A percentile compares a stretch with the other conserved stretches of the same genome.
phyloP scores from a whole-genome alignment of 2,113 vertebrate genomes.

The Natator depressus region DNA sequence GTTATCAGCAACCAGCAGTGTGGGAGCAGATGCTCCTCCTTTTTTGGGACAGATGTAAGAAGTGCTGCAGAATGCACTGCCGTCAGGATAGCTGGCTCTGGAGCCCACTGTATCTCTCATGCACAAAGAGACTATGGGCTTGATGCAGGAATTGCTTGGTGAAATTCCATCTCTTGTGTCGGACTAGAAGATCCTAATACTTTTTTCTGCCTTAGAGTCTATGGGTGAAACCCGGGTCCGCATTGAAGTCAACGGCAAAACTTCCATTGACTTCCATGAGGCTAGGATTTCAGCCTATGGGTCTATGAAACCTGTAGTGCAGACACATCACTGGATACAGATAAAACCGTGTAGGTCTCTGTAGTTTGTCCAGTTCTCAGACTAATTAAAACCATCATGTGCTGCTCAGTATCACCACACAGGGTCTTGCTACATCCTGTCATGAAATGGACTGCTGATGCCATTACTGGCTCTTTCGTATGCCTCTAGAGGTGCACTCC shows the following conservation, averaged over 20 bases:
- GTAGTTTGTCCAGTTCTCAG: neutral
- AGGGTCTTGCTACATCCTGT: neutral
- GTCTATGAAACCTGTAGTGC: neutral
- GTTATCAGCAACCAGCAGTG: neutral
- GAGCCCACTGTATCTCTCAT: accelerated
- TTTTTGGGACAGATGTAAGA: neutral
- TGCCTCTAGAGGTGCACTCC: neutral
- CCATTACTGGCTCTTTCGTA: neutral
- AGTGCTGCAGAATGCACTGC: accelerated
- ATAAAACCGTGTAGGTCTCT: neutral
- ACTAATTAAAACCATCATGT: neutral
- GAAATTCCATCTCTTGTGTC: neutral
- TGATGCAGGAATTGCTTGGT: neutral
- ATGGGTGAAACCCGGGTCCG: neutral
- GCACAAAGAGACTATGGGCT: neutral
- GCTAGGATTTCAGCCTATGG: neutral
- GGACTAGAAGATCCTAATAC: neutral
- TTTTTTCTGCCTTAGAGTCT: neutral
- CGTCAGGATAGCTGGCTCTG: neutral
- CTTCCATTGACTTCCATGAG: accelerated
- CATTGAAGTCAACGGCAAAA: neutral
- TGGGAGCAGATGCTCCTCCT: neutral
- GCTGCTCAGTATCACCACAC: neutral
- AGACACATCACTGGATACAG: accelerated
- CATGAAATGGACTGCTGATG: neutral